Evolutionary conservation across 2,888 invertebrate species (phyloP).

Genomic region (Empis stercorea): DNA sequence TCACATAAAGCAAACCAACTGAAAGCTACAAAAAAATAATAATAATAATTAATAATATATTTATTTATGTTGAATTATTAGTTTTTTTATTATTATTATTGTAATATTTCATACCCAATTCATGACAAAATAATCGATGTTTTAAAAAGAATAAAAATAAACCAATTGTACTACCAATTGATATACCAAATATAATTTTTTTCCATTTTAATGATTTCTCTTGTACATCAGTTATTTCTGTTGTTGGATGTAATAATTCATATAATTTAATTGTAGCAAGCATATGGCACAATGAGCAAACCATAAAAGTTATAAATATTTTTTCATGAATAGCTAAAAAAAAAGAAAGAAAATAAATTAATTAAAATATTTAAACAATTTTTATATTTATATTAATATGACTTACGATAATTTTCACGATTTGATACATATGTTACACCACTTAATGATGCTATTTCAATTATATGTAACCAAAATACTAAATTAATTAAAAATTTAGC

Average conservation of each 20-base stretch:
- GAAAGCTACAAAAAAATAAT: slow-evolving; percentile 63
- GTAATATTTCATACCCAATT: slow-evolving; percentile 55
- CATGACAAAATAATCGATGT: slow-evolving; percentile 79
- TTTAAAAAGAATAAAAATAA: slow-evolving; percentile 78
- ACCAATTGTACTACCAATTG: slow-evolving; percentile 66
- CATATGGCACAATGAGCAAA: slow-evolving; percentile 75
- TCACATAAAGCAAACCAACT: slow-evolving; percentile 91
- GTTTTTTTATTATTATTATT: neutral
- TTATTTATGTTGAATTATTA: too few relatives aligned
- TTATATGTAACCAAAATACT: slow-evolving; percentile 70
- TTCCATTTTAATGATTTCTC: slow-evolving; percentile 48
- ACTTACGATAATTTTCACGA: slow-evolving; percentile 90
- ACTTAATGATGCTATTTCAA: slow-evolving; percentile 74
- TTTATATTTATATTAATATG: neutral
- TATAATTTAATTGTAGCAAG: slow-evolving; percentile 52
- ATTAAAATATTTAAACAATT: neutral
- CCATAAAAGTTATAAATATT: slow-evolving; percentile 83
- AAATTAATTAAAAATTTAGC: slow-evolving; percentile 52
- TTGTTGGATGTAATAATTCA: slow-evolving; percentile 24
- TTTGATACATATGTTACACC: slow-evolving; percentile 90
- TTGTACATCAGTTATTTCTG: slow-evolving; percentile 33
- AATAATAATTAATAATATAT: too few relatives aligned
- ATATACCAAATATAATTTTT: slow-evolving; percentile 59
- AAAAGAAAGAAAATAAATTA: slow-evolving; percentile 6
- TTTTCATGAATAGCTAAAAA: slow-evolving; percentile 77